Evolutionary conservation across 2,797 vertebrate genomes (phyloP), one percentile per base, ranked within the genome.

Genomic region (Ctenopoma multispine): DNA sequence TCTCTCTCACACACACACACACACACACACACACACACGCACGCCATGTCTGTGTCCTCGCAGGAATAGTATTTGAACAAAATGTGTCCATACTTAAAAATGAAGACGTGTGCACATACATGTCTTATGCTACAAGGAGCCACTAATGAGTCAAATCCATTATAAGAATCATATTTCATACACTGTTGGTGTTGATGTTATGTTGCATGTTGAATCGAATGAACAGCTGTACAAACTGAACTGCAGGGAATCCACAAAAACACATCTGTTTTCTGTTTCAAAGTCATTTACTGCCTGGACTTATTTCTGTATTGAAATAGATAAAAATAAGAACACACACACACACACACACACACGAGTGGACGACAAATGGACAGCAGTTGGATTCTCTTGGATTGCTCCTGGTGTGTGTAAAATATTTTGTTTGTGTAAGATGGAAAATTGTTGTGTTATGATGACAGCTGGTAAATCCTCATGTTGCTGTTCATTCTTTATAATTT

Each of bases 1-100:
- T 3, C 40, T 15, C 40, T 21, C 40, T 27, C 21, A 21, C 50
- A 36, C 62, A 40, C 48, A 41, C 34, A 20, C 47, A n/a, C 63
- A 50, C 56, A 55, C 50, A 43, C 58, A 49, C 51, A 56, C 34
- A 50, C 4, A 18, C 14, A 17, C 61, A n/a, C 27, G 55, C 18
- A 51, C 63, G 29, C 6, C 29, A 31, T 31, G 29, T 31, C 29
- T 31, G 6, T 31, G 29, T 31, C 29, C 29, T 3, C 29, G 6
- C 7, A 31, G 6, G 3, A 7, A 31, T 31, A 31, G 29, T 31
- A 7, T 7, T 31, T 31, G 29, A 31, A 31, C 29, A 24, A 24
- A 24, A 4, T 24, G 2, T 24, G 24, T 24, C 24, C 24, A 24
- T 24, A 24, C 24, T 24, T 24, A 24, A 4, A 24, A 24, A 24